These are phyloP conservation scores for Abrostola triplasia DNA, from an alignment of 2,888 invertebrate species.

Conservation along the genomic window DNA sequence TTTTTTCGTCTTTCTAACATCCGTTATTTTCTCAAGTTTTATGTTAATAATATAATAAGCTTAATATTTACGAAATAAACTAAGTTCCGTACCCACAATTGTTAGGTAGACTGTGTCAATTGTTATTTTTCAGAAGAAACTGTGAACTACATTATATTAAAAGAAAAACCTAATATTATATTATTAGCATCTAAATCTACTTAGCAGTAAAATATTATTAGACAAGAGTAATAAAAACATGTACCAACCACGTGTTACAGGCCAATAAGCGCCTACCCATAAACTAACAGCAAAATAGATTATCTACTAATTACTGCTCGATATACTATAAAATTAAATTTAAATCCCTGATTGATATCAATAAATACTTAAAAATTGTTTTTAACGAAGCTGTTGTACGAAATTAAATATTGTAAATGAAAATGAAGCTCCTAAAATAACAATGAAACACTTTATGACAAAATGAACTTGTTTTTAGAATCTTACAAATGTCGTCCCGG, in stretches of 20 bases:
- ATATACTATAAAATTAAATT: slow-evolving; percentile 13
- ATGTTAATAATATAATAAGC: too few relatives aligned
- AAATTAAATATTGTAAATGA: slow-evolving; percentile 64
- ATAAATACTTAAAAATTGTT: slow-evolving; percentile 33
- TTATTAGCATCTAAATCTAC: background rate
- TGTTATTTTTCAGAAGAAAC: background rate
- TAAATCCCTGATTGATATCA: slow-evolving; percentile 9
- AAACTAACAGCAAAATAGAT: slow-evolving; percentile 42
- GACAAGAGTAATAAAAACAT: background rate
- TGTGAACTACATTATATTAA: background rate
- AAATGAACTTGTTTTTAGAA: slow-evolving; percentile 67
- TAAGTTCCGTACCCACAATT: background rate
- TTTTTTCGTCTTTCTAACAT: too few relatives aligned
- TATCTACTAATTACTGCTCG: slow-evolving; percentile 30
- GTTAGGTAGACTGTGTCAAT: background rate
- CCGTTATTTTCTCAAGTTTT: too few relatives aligned
- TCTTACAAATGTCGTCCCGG: slow-evolving; percentile 55
- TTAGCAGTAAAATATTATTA: background rate
- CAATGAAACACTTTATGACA: slow-evolving; percentile 64
- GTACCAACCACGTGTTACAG: slow-evolving; percentile 24
- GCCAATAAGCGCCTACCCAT: slow-evolving; percentile 41
- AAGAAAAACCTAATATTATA: background rate
- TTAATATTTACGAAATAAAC: background rate
- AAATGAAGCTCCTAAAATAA: slow-evolving; percentile 61
- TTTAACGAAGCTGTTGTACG: slow-evolving; percentile 42